phyloP scores from a whole-genome alignment of 1,140 invertebrate species.

The Drosophila auraria region DNA sequence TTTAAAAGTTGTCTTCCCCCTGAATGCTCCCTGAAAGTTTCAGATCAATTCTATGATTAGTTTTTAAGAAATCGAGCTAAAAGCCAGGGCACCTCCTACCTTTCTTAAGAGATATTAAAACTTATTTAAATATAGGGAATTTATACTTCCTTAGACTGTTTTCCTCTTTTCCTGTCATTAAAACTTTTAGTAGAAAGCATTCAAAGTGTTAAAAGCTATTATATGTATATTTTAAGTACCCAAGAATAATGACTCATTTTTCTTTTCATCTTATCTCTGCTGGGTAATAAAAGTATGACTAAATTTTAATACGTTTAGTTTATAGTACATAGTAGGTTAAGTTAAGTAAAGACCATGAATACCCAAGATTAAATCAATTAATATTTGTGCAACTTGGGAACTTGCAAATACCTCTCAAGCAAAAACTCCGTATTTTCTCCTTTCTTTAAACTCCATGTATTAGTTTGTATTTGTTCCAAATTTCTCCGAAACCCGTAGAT shows the following conservation, averaged over 20 bases:
- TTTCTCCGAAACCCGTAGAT: not conserved
- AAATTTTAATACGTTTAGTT: not conserved
- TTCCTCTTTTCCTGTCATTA: no score
- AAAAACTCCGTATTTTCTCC: not conserved
- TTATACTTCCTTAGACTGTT: not conserved
- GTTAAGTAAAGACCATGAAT: not conserved
- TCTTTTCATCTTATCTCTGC: not conserved
- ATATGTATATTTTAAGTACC: conserved; percentile 1
- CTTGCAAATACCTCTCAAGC: not conserved
- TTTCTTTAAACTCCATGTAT: no score
- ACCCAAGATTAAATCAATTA: no score
- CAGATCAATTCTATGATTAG: not conserved
- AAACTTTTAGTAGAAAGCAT: not conserved
- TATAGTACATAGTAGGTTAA: not conserved
- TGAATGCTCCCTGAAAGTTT: not conserved
- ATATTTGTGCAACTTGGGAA: not conserved
- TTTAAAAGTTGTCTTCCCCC: not conserved
- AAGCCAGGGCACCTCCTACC: not conserved
- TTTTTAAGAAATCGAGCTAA: not conserved
- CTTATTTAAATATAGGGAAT: no score
- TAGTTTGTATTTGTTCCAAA: no score
- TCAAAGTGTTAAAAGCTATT: conserved; percentile 6
- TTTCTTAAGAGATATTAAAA: not conserved
- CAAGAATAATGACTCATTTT: not conserved
- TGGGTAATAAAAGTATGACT: not conserved